Base-by-base conservation (phyloP, 2,797 vertebrate species). In the Enteromius paludinosus region DNA sequence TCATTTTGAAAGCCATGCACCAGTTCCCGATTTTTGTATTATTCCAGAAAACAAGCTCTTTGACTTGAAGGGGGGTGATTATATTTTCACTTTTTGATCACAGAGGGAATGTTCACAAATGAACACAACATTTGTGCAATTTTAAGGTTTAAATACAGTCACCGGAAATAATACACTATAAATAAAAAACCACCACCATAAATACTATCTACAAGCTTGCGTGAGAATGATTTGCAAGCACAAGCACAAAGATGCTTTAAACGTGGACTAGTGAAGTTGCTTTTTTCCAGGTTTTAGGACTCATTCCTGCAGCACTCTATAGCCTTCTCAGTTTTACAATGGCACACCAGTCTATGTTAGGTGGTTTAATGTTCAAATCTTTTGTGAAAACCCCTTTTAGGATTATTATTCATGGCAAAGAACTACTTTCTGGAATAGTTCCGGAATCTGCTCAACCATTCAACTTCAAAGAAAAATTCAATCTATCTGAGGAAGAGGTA, bases 371-470 rank as follows among this genome's bases (percentile, higher is more conserved):
- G 3, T 45, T 79, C 9, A 12, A 59, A 71, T 79, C 7, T 82
- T 43, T 43, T 38, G 33, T 23, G 5, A 41, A 74, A 15, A 69
- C 59, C 25, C 38, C 20, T 2, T 69, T 77, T 87, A 96, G 95
- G 90, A 96, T 96, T 68, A 92, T 97, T 30, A 93, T 94, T 43
- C 94, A 95, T 3, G 96, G 96, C 6, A 91, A 90, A 33, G 93
- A 94, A 73, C 88, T 96, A 0, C 85, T 93, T 52, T 92, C 92
- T 64, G 90, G 92, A 7, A 87, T 95, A n/a, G 92, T 95, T 12
- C 92, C 93, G 0, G 90, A 90, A 35, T 96, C 96, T 25, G 96
- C 96, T 83, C 93, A 93, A 56, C 91, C 93, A 0, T 96, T 95
- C 89, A 95, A 97, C 89, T 96, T 97, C 88, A 95, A 94, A 86